Percentiles rank a stretch among this genome's conserved stretches.
Evolutionary conservation across 2,888 invertebrate species (phyloP).

Genomic region (Caenorhabditis parvicauda): DNA sequence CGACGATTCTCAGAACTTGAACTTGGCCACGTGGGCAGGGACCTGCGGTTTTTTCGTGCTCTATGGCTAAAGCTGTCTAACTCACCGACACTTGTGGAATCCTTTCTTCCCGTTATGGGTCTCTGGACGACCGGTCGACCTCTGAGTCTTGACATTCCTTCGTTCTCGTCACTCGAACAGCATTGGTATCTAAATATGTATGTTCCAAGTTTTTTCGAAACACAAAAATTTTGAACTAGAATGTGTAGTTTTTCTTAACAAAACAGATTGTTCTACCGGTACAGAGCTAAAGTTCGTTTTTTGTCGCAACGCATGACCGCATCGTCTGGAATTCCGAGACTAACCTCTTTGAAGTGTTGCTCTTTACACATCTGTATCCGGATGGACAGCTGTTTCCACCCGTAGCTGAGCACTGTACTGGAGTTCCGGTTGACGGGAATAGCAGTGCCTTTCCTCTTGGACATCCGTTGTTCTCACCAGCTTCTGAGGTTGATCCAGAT

Average conservation of each 20-base stretch:
- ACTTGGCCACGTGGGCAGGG: constrained; percentile 54
- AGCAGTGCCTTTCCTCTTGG: constrained; percentile 53
- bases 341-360: constrained; percentile 16
- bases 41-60: constrained; percentile 16
- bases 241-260: no score
- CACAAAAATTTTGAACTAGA: no score
- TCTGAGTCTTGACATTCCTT: constrained; percentile 10
- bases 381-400: constrained; percentile 52
- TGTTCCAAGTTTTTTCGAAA: no score
- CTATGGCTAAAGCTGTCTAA: not conserved
- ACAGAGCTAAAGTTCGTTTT: no score
- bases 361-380: constrained; percentile 48
- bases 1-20: constrained; percentile 55
- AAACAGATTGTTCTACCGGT: no score
- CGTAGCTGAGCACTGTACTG: constrained; percentile 54
- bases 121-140: constrained; percentile 22
- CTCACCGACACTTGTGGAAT: constrained; percentile 10
- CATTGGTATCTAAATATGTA: constrained; percentile 30
- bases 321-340: no score
- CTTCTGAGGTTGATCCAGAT: constrained; percentile 4
- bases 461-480: constrained; percentile 43
- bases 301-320: not conserved
- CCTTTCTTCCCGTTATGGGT: constrained; percentile 14
- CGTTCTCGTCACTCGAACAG: constrained; percentile 16
- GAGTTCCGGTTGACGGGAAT: constrained; percentile 60